A percentile compares a stretch with the other conserved stretches of the same genome.
These are phyloP conservation scores for Platyrinchus mystaceus DNA, from an alignment of 2,797 vertebrate genomes.

Conservation along the genomic window DNA sequence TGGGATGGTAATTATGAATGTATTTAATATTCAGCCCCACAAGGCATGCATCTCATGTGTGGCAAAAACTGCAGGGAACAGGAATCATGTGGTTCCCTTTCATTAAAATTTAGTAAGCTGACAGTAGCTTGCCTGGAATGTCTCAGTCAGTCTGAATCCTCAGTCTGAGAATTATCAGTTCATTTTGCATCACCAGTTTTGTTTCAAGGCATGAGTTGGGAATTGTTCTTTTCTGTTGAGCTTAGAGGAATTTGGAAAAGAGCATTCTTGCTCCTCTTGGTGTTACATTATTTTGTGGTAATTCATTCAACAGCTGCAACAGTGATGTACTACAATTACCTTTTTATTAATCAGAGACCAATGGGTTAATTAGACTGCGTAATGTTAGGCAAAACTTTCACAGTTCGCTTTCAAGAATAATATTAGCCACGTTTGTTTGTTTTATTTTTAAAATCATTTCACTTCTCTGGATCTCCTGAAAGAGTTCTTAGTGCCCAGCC, in stretches of 20 bases:
- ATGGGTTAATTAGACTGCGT: background rate
- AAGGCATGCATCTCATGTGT: background rate
- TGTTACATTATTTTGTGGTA: background rate
- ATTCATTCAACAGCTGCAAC: background rate
- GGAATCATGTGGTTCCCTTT: background rate
- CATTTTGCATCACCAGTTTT: background rate
- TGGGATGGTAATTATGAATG: background rate
- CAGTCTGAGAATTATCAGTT: background rate
- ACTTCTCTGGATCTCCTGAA: background rate
- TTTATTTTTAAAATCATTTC: background rate
- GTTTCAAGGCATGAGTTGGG: background rate
- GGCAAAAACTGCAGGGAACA: background rate
- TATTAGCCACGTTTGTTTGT: background rate
- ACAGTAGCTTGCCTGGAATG: background rate
- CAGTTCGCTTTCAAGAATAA: background rate
- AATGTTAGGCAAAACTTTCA: background rate
- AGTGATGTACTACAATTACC: background rate
- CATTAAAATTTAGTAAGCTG: background rate
- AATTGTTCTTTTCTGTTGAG: background rate
- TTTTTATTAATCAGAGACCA: background rate
- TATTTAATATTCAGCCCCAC: background rate
- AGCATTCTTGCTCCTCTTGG: background rate
- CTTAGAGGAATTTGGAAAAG: background rate
- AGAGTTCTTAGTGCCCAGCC: background rate
- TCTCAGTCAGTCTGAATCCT: background rate